Evolutionary conservation across 2,113 vertebrate species (phyloP).

Genomic region (Thamnophis sirtalis): DNA sequence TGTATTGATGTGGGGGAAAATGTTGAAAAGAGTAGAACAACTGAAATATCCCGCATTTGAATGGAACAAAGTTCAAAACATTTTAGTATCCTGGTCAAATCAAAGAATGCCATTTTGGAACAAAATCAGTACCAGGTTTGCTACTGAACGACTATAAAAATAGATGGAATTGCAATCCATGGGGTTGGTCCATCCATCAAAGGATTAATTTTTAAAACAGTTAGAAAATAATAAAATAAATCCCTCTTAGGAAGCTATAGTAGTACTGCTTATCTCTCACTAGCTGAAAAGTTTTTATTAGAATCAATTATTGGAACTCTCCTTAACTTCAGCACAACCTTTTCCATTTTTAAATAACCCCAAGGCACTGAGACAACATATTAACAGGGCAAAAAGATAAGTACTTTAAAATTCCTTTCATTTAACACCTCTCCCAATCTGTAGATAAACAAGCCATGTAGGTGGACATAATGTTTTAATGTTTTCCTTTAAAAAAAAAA

Average conservation of each 20-base stretch:
- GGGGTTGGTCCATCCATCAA: not conserved
- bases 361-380: not conserved
- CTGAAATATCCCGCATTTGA: not conserved
- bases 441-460: not conserved
- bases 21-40: not conserved
- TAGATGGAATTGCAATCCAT: not conserved
- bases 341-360: not conserved
- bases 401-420: not conserved
- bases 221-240: not conserved
- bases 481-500: not conserved
- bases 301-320: not conserved
- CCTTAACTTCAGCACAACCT: not conserved
- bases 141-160: not conserved
- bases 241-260: not conserved
- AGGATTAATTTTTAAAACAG: not conserved
- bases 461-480: not conserved
- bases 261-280: not conserved
- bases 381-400: not conserved
- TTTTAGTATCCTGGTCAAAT: not conserved
- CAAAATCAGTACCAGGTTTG: not conserved
- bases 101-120: not conserved
- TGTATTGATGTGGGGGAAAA: not conserved
- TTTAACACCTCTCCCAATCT: not conserved
- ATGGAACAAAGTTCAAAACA: not conserved
- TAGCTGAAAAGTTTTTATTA: not conserved